Evolutionary conservation across 2,797 vertebrate species (phyloP), one percentile per base, ranked within the genome.

Genomic region (Xerus rutilus): DNA sequence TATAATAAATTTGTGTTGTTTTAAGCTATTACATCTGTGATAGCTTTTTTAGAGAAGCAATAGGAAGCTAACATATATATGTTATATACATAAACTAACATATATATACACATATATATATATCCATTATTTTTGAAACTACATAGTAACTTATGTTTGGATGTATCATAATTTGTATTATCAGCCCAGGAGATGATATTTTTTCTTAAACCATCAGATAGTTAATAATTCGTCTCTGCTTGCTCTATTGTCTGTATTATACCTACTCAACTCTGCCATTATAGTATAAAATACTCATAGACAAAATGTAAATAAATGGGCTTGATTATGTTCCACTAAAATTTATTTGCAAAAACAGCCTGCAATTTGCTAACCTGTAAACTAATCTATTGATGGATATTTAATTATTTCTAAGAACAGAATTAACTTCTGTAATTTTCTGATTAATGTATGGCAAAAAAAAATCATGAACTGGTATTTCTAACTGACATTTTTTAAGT

Each of bases 341-440:
- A 79, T 47, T 45, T 78, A 72, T 72, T 81, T 86, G 62, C 3
- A 91, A 92, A 78, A 70, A 72, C 9, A 77, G 43, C 6, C 39
- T 57, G 4, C 35, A 89, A 54, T 86, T 91, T 86, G 59, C 74
- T 88, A 69, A 95, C 86, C 52, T 15, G 54, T 88, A 67, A 88
- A 95, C 8, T 39, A 84, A 90, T 90, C 39, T 43, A 72, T 25
- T 96, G 67, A 74, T 86, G 35, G 28, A 54, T 84, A 32, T 82
- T 91, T 95, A 73, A 70, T 84, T 91, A 93, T 94, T 90, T 87
- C 35, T 25, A 91, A 96, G 89, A 15, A 93, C 64, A 39, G 1
- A 25, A 86, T 62, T 47, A 67, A 25, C 6, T 62, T 91, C 84
- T 62, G 20, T 79, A 87, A 81, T 89, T 77, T 91, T 82, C 43